Percentiles rank a stretch among this genome's conserved stretches.
These are phyloP conservation scores for Mechanitis mazaeus DNA, from an alignment of 2,888 invertebrate genomes.

Conservation along the genomic window DNA sequence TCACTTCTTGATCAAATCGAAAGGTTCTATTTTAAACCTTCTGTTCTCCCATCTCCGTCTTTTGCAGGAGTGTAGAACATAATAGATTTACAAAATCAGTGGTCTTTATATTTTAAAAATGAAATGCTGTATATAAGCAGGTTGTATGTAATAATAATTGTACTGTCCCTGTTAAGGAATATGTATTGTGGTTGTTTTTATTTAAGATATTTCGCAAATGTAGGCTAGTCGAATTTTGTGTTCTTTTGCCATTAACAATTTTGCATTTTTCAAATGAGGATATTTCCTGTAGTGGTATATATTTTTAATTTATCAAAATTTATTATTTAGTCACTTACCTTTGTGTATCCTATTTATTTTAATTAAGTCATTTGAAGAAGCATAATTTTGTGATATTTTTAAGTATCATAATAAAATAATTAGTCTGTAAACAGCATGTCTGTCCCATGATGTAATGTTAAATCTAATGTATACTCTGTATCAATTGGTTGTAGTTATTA, in stretches of 20 bases:
- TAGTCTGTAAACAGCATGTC: no score
- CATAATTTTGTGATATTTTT: not conserved
- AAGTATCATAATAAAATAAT: not conserved
- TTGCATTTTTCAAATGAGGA: constrained; percentile 3
- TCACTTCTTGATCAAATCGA: no score
- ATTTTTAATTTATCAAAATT: constrained; percentile 9
- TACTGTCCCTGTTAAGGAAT: not conserved
- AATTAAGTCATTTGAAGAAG: not conserved
- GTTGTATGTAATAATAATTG: not conserved
- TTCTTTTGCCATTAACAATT: constrained; percentile 19
- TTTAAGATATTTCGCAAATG: constrained; percentile 6
- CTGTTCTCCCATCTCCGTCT: no score
- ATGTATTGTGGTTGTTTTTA: constrained; percentile 1
- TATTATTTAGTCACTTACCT: constrained; percentile 3
- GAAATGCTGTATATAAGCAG: no score
- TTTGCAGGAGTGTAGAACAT: no score
- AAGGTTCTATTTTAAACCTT: no score
- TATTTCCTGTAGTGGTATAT: not conserved
- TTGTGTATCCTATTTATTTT: not conserved
- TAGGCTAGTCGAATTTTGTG: constrained; percentile 26
- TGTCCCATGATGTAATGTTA: no score
- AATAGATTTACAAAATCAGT: no score
- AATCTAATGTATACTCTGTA: not conserved
- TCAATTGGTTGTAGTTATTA: constrained; percentile 1
- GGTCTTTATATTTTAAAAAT: no score